Evolutionary conservation across 2,113 vertebrate genomes (phyloP).

Genomic region (Cromileptes altivelis): DNA sequence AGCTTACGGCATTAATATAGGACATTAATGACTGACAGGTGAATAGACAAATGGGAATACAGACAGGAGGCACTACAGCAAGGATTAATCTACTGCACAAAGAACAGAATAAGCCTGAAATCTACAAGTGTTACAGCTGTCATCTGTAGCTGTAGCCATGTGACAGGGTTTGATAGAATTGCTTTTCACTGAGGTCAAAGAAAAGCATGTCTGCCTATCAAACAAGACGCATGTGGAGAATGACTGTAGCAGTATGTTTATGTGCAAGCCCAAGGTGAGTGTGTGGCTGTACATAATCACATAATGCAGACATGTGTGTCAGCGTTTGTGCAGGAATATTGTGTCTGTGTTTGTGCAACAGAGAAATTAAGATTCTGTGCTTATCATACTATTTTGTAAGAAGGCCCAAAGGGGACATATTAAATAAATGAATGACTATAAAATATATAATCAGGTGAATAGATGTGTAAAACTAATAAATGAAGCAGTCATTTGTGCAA

Average conservation of each 20-base stretch:
- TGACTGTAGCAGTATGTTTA: constrained; percentile 54
- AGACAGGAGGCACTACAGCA: constrained; percentile 75
- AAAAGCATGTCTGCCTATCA: constrained; percentile 78
- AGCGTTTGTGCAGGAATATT: constrained; percentile 12
- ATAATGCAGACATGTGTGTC: constrained; percentile 26
- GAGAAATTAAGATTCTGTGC: not conserved
- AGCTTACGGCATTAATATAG: constrained; percentile 23
- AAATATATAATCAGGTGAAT: constrained; percentile 1
- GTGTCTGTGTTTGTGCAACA: not conserved
- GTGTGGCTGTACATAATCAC: constrained; percentile 5
- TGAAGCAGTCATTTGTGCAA: not conserved
- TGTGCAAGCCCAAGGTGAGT: constrained; percentile 48
- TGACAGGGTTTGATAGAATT: constrained; percentile 74
- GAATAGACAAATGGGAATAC: constrained; percentile 72
- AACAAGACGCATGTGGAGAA: constrained; percentile 66
- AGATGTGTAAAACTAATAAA: not conserved
- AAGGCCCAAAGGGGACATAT: not conserved
- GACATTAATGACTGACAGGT: constrained; percentile 73
- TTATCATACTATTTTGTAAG: not conserved
- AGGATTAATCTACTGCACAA: constrained; percentile 56
- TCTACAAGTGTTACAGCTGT: constrained; percentile 55
- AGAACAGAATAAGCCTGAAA: constrained; percentile 41
- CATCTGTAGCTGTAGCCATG: constrained; percentile 51
- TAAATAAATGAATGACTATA: not conserved
- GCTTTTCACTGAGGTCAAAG: constrained; percentile 70